Conservation (phyloP, 2,888 invertebrate species). For the Epistrophe grossulariae region DNA sequence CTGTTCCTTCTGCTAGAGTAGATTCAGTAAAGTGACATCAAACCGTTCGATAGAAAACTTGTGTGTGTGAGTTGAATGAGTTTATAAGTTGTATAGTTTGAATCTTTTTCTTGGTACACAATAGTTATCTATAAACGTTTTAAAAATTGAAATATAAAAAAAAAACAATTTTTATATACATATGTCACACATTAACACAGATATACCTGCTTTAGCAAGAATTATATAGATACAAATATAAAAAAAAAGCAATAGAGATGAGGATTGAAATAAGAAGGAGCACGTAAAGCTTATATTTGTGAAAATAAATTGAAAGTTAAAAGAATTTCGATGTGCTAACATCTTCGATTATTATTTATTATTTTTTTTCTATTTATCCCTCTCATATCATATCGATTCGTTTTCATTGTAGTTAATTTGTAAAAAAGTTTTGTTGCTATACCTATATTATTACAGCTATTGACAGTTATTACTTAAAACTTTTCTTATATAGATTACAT, state of each 20-base stretch:
- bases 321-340: conserved; percentile 62
- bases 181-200: conserved; percentile 2
- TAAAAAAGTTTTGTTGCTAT: neutral
- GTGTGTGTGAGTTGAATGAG: neutral
- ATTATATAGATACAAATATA: neutral
- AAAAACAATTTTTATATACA: conserved; percentile 54
- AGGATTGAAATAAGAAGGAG: conserved; percentile 22
- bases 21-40: conserved; percentile 23
- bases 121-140: conserved; percentile 23
- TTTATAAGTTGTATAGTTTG: conserved; percentile 6
- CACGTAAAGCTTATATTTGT: conserved; percentile 63
- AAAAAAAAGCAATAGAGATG: neutral
- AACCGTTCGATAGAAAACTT: neutral
- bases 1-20: conserved; percentile 25
- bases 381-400: neutral
- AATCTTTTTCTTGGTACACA: conserved; percentile 20
- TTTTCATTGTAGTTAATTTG: conserved; percentile 7
- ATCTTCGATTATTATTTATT: conserved; percentile 43
- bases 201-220: neutral
- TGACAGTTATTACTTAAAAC: neutral
- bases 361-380: neutral
- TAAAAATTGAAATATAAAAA: conserved; percentile 51
- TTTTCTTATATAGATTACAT: too few relatives aligned
- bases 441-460: neutral
- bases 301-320: conserved; percentile 68